Evolutionary conservation across 2,113 vertebrate genomes (phyloP), one percentile per base, ranked within the genome.

Genomic region (Pachypanchax playfairii): DNA sequence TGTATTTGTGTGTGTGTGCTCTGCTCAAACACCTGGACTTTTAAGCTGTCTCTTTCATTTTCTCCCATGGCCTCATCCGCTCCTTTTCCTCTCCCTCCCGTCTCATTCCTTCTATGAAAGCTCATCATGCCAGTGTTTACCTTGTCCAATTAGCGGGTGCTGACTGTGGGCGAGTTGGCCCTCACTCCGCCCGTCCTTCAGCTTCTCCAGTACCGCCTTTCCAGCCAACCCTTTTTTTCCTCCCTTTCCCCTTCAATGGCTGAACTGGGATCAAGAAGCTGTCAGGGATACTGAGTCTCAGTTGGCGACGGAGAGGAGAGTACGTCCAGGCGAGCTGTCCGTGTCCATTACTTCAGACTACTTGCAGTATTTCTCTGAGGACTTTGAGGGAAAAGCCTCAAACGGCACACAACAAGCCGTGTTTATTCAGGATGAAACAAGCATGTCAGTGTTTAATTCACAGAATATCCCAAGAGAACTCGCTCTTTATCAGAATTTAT

Each of bases 201-300:
- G 67, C 73, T 77, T 77, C 79, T 77, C 77, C 66, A 62, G 63
- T 43, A 75, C 43, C 17, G 2, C 35, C 66, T 81, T 79, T 83
- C 70, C 70, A 71, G 86, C 84, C 86, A 86, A 77, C 21, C 52
- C 73, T 62, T 77, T 77, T 75, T 78, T 85, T 49, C 39, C 28
- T 8, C n/a, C 4, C 58, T 74, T 73, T 70, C 56, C 71, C 65
- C 77, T 76, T 85, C 82, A 84, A 85, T 85, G 78, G 83, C 81
- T 89, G 85, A 85, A 81, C 63, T 31, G 3, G 71, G 78, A 84
- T 88, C 89, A 90, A 89, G 77, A 90, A 89, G 65, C 85, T 91
- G 89, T 91, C 87, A 85, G 85, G 79, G 74, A 77, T 58, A 26
- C 44, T 75, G 85, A 84, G 71, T 68, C 84, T 84, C 67, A 52